A percentile compares a stretch with the other conserved stretches of the same genome.
These are phyloP conservation scores for Alviniconcha strummeri DNA, from an alignment of 2,888 invertebrate species.

Conservation along the genomic window DNA sequence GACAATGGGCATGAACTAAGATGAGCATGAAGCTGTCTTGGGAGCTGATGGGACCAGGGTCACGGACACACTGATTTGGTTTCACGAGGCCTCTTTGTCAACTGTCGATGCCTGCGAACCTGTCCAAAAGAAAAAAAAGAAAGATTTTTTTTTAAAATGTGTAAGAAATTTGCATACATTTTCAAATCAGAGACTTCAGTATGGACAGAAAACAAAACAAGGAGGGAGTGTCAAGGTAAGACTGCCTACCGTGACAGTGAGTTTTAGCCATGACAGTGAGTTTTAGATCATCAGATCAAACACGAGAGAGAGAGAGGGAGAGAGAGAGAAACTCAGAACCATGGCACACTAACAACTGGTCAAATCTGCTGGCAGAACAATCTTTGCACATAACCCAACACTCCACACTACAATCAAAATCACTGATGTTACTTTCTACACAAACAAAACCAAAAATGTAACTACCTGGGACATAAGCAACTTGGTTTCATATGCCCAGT, in stretches of 20 bases:
- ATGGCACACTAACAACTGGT: too few relatives aligned
- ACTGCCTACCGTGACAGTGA: background rate
- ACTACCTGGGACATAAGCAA: too few relatives aligned
- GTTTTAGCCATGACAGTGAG: background rate
- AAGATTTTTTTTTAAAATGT: too few relatives aligned
- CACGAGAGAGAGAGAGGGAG: background rate
- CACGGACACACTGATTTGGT: background rate
- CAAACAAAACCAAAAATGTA: too few relatives aligned
- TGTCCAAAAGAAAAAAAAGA: background rate
- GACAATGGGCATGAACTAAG: too few relatives aligned
- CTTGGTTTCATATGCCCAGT: too few relatives aligned
- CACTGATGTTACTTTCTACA: too few relatives aligned
- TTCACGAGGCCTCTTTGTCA: constrained; percentile 22
- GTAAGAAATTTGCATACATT: background rate
- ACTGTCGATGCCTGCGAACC: constrained; percentile 15
- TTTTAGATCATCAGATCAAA: background rate
- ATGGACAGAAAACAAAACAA: background rate
- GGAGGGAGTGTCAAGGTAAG: background rate
- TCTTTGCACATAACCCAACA: too few relatives aligned
- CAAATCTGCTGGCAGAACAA: too few relatives aligned
- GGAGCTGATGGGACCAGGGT: background rate
- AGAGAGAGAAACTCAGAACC: background rate
- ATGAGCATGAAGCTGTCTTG: too few relatives aligned
- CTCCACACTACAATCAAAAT: too few relatives aligned
- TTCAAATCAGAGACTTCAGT: background rate